phyloP scores from a whole-genome alignment of 2,888 invertebrate genomes.

The Cataglyphis albicans region DNA sequence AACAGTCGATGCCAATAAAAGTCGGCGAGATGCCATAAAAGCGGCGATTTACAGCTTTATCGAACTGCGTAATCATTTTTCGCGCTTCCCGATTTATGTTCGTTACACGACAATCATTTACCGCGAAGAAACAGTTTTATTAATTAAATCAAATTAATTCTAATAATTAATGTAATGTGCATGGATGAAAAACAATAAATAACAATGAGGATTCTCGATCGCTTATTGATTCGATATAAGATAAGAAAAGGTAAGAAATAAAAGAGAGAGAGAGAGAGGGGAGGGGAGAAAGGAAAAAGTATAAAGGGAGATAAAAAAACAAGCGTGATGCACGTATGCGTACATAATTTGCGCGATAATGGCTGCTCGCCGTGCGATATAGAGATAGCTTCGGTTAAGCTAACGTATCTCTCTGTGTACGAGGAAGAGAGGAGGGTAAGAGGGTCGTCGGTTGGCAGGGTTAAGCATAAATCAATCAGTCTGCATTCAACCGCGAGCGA shows the following conservation, averaged over 20 bases:
- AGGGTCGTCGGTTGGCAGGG: conserved; percentile 77
- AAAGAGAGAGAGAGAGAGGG: conserved; percentile 21
- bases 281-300: not conserved
- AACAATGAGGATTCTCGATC: conserved; percentile 9
- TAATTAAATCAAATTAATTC: conserved; percentile 30
- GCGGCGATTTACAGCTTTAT: conserved; percentile 70
- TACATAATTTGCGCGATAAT: conserved; percentile 77
- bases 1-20: conserved; percentile 81
- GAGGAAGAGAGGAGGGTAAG: conserved; percentile 66
- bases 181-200: not conserved
- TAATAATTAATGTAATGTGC: not conserved
- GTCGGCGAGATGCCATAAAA: conserved; percentile 62
- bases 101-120: not conserved
- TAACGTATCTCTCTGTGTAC: conserved; percentile 33
- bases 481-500: conserved; percentile 62
- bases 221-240: conserved; percentile 48
- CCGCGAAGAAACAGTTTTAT: conserved; percentile 1
- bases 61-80: conserved; percentile 27
- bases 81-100: conserved; percentile 2
- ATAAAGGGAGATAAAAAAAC: conserved; percentile 50
- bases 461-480: conserved; percentile 82
- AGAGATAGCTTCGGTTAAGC: conserved; percentile 71
- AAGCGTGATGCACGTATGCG: conserved; percentile 69
- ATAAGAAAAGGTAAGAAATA: conserved; percentile 41
- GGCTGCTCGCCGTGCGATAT: conserved; percentile 73